phyloP scores from a whole-genome alignment of 2,797 vertebrate species.

The Cossypha dichroa region DNA sequence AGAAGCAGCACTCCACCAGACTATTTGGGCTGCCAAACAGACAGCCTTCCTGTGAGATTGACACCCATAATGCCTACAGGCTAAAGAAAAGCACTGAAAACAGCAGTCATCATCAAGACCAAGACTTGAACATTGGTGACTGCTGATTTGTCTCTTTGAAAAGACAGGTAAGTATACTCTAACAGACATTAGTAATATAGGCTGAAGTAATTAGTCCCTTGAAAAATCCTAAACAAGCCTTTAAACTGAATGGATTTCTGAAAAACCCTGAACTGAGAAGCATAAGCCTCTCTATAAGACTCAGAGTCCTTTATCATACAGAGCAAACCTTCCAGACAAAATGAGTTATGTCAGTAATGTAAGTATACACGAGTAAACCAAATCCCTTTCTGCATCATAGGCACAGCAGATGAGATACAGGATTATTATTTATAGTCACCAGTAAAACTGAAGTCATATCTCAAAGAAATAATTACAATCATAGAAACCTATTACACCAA shows the following conservation, averaged over 20 bases:
- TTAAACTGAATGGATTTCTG: background rate
- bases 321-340: background rate
- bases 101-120: background rate
- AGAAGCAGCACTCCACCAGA: background rate
- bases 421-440: background rate
- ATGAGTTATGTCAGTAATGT: background rate
- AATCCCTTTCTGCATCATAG: background rate
- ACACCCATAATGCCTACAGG: background rate
- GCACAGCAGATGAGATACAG: background rate
- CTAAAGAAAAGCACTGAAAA: background rate
- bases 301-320: background rate
- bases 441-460: background rate
- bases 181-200: background rate
- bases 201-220: background rate
- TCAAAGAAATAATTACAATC: background rate
- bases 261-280: background rate
- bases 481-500: background rate
- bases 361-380: background rate
- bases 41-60: background rate
- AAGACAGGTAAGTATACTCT: background rate
- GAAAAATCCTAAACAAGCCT: background rate
- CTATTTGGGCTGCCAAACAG: background rate
- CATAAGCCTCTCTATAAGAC: background rate
- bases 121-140: accelerated
- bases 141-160: background rate